Conservation (phyloP, 2,797 vertebrate species). For the Meda fulgida region DNA sequence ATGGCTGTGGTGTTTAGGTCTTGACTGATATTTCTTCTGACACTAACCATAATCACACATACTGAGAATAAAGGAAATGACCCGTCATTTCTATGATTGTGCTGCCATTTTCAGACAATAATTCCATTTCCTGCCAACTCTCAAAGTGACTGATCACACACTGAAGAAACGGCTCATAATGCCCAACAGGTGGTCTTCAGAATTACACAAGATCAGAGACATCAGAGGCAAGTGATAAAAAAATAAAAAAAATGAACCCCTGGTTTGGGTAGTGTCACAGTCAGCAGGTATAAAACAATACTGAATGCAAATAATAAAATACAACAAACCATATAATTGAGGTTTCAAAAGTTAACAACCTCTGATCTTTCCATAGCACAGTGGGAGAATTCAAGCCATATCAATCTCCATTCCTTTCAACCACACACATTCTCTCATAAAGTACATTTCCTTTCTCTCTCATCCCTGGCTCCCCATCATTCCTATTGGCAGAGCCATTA, state of each 20-base stretch:
- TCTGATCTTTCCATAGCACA: background rate
- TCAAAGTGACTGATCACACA: conserved; percentile 31
- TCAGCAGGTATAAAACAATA: background rate
- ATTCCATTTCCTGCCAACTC: conserved; percentile 43
- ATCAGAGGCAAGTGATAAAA: conserved; percentile 6
- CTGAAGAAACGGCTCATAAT: conserved; percentile 23
- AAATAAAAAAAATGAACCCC: background rate
- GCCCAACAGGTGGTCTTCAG: conserved; percentile 20
- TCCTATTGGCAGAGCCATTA: conserved; percentile 48
- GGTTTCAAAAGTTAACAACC: background rate
- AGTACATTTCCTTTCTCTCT: conserved; percentile 33
- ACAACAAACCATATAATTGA: background rate
- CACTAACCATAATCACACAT: conserved; percentile 16
- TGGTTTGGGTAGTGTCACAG: background rate
- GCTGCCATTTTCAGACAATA: conserved; percentile 33
- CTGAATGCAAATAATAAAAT: background rate
- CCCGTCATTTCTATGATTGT: conserved; percentile 33
- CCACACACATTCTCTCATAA: conserved; percentile 28
- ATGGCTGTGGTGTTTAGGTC: background rate
- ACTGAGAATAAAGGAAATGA: conserved; percentile 40
- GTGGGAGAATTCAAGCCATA: conserved; percentile 1
- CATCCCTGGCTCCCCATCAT: conserved; percentile 39
- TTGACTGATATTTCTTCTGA: background rate
- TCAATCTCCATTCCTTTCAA: conserved; percentile 32
- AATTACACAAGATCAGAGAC: conserved; percentile 26